Percentiles rank a stretch among this genome's conserved stretches.
Conservation (phyloP, 2,888 invertebrate genomes). For the Pterobdella sp. region DNA sequence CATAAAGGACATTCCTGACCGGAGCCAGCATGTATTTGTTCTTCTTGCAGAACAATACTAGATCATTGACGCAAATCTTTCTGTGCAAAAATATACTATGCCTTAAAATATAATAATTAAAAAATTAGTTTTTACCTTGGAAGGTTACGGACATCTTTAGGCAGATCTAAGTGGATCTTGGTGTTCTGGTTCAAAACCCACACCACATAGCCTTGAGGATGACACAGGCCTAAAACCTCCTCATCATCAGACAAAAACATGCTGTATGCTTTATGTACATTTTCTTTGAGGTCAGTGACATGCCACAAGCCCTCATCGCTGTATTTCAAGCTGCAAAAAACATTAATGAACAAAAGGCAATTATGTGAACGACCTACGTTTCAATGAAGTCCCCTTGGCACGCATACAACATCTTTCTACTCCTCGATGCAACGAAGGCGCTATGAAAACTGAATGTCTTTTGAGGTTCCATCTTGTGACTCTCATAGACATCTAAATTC, state of each 20-base stretch:
- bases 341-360: background rate
- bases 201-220: conserved; percentile 49
- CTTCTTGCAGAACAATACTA: conserved; percentile 73
- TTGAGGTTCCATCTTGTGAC: conserved; percentile 43
- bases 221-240: conserved; percentile 66
- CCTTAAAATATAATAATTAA: background rate
- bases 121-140: conserved; percentile 57
- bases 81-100: conserved; percentile 9
- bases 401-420: conserved; percentile 44
- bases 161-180: conserved; percentile 44
- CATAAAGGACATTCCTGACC: conserved; percentile 83
- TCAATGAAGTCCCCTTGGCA: conserved; percentile 41
- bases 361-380: background rate
- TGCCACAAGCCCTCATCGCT: too few species aligned
- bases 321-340: too few species aligned
- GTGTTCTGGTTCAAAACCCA: conserved; percentile 50
- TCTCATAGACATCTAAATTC: conserved; percentile 41
- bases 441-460: conserved; percentile 50
- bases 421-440: conserved; percentile 41
- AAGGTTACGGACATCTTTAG: conserved; percentile 74
- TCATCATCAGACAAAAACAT: conserved; percentile 75
- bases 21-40: conserved; percentile 88
- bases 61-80: conserved; percentile 62
- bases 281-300: too few species aligned
- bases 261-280: conserved; percentile 45